phyloP scores from a whole-genome alignment of 1,140 invertebrate species.

The Geopemphigus sp. region DNA sequence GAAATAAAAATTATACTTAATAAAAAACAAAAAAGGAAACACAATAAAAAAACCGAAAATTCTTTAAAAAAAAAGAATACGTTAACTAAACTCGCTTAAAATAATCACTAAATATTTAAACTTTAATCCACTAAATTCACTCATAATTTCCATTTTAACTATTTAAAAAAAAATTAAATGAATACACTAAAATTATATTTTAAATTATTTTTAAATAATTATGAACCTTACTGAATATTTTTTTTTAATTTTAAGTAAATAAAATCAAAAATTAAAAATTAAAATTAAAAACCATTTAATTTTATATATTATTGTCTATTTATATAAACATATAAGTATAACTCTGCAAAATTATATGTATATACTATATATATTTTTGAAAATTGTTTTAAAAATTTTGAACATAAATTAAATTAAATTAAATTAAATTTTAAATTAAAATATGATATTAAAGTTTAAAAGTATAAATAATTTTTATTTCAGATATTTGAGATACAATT shows the following conservation, averaged over 20 bases:
- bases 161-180: background rate
- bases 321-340: too few relatives aligned
- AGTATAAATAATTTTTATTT: too few relatives aligned
- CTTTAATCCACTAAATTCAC: constrained; percentile 37
- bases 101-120: background rate
- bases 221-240: background rate
- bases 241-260: background rate
- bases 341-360: too few relatives aligned
- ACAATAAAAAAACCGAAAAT: background rate
- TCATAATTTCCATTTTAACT: constrained; percentile 13
- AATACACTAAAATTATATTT: background rate
- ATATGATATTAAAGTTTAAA: too few relatives aligned
- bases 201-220: background rate
- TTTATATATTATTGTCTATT: too few relatives aligned
- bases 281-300: background rate
- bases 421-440: too few relatives aligned
- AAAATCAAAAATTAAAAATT: background rate
- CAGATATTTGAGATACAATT: too few relatives aligned
- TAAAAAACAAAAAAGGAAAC: background rate
- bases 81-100: background rate
- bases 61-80: background rate
- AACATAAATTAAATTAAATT: background rate
- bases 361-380: too few relatives aligned
- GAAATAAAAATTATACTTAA: constrained; percentile 1
- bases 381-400: background rate